Evolutionary conservation across 2,797 vertebrate species (phyloP).

Genomic region (Loris lydekkerianus): DNA sequence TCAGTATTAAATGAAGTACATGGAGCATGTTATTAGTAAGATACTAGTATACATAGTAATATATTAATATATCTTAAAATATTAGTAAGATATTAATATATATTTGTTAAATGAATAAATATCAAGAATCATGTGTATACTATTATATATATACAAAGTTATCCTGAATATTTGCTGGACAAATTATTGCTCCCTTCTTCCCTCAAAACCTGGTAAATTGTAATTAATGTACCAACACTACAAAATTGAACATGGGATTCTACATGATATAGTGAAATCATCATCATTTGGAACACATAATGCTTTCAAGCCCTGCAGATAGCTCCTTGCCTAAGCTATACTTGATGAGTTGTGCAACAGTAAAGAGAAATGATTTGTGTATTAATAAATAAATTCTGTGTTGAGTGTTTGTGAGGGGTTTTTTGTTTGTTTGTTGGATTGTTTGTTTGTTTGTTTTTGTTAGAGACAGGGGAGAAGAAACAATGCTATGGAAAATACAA

Average conservation of each 20-base stretch:
- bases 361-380: constrained; percentile 24
- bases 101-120: not conserved
- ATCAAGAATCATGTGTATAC: not conserved
- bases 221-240: not conserved
- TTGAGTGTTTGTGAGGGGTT: not conserved
- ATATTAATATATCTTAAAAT: no score
- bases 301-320: not conserved
- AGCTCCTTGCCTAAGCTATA: constrained; percentile 30
- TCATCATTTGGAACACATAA: not conserved
- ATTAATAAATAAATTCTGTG: constrained; percentile 38
- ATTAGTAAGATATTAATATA: not conserved
- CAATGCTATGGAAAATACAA: not conserved
- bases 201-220: not conserved
- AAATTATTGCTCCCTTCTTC: not conserved
- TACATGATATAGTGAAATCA: not conserved
- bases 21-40: not conserved
- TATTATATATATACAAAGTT: not conserved
- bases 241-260: not conserved
- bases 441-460: not conserved
- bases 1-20: not conserved
- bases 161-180: not conserved
- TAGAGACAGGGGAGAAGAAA: not conserved
- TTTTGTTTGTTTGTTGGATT: no score
- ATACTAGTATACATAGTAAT: not conserved
- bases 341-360: constrained; percentile 32